Base-by-base conservation (phyloP, 2,888 invertebrate genomes). In the Dolichomitus sp. region DNA sequence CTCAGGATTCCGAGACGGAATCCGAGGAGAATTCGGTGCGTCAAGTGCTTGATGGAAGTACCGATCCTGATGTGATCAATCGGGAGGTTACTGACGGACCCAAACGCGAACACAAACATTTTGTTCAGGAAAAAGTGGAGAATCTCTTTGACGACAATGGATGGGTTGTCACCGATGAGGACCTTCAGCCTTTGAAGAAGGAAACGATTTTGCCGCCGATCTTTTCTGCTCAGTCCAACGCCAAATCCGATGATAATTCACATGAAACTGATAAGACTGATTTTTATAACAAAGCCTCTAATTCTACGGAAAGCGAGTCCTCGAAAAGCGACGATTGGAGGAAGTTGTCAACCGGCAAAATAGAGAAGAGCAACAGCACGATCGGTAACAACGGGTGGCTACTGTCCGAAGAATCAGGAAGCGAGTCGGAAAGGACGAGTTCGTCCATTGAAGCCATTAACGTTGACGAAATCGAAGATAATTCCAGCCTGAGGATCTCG, bases 91-190 rank as follows among this genome's bases (percentile, higher is more conserved):
- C 12, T n/a, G 75, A 80, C n/a, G 59, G 14, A 5, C 23, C 19
- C 9, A 65, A 33, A 14, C 45, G 33, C 45, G 54, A 78, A 33
- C 40, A 30, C 19, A 66, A 76, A 77, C 68, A 48, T 61, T 80
- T 68, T 27, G 23, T 69, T 14, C 61, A 45, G n/a, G 80, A 83
- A 33, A 80, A 69, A 12, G 83, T 87, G 69, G 92, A 91, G 68
- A 92, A 90, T 79, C 83, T 91, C 54, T 92, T 93, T 80, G 93
- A 93, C 82, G 92, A 93, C 50, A 92, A 92, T 79, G 93, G 93
- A 40, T 93, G 93, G 93, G 89, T 93, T 17, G 89, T 92, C 3
- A 86, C 89, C 9, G 92, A 92, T 9, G 91, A 91, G 42, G 91
- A 87, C 54, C 37, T 87, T 40, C 70, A 70, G 7, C 19, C 52